Evolutionary conservation across 2,797 vertebrate genomes (phyloP), one percentile per base, ranked within the genome.

Genomic region (Vespertilio murinus): DNA sequence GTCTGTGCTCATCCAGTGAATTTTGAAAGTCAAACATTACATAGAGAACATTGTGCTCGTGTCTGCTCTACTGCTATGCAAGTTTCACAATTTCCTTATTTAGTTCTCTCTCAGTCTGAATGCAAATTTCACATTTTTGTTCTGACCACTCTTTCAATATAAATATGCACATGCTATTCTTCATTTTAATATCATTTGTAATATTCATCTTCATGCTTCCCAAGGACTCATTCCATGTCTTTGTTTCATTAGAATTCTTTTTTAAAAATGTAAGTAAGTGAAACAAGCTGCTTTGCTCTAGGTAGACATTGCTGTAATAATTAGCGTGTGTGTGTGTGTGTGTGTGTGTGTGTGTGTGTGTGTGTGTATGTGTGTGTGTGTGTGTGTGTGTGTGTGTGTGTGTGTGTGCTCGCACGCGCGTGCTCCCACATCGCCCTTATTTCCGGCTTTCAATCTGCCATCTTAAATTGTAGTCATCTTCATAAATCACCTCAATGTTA

Each of bases 191-290:
- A 16, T 84, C 25, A 30, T 69, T 83, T 90, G 71, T 74, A 91
- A 16, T 23, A 74, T 87, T 78, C 73, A 73, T 84, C 49, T 11
- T 23, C 16, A 22, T 67, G 42, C 45, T 95, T 59, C 47, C 54
- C 18, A 79, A 91, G 8, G n/a, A 93, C 30, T 86, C 47, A 56
- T 3, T 61, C 47, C 91, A 11, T 88, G 8, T 78, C 20, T 64
- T 89, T 83, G 87, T 93, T 38, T 91, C 67, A 80, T 9, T 82
- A 65, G 35, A 95, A 88, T 79, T 9, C 40, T 94, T 88, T 75
- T 10, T 23, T 4, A 4, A 16, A 96, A 79, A 56, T 42, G n/a
- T 83, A 73, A 75, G 67, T n/a, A 86, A 90, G 45, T 64, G 11
- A 91, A 86, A 80, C 83, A 17, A 87, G 45, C 64, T 75, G 47